phyloP scores from a whole-genome alignment of 2,888 invertebrate species.

The Drosophila anceps region DNA sequence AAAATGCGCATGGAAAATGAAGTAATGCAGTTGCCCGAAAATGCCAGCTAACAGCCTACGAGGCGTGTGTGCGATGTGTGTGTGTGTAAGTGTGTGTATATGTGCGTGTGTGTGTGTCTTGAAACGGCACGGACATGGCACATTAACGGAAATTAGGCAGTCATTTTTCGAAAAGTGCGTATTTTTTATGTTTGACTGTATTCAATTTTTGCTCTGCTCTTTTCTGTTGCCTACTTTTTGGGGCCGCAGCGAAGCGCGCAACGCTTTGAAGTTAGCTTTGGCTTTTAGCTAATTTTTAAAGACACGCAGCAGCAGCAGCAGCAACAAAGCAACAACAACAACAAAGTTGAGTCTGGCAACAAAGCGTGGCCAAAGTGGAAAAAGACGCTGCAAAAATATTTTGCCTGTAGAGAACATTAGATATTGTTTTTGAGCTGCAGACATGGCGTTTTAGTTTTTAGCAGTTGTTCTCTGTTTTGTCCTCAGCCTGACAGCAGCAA shows the following conservation, averaged over 20 bases:
- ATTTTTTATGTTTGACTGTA: constrained; percentile 21
- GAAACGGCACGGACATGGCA: constrained; percentile 57
- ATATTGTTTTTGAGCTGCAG: constrained; percentile 79
- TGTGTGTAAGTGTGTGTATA: constrained; percentile 16
- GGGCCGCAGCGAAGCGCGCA: constrained; percentile 60
- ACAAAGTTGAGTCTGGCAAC: constrained; percentile 39
- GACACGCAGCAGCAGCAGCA: constrained; percentile 26
- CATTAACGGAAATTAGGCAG: constrained; percentile 77
- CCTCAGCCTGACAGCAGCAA: constrained; percentile 43
- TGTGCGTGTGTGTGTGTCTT: constrained; percentile 25
- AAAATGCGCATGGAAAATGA: constrained; percentile 65
- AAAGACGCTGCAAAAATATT: constrained; percentile 73
- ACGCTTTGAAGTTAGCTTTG: constrained; percentile 70
- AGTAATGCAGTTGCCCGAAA: constrained; percentile 72
- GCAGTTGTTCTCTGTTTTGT: constrained; percentile 48
- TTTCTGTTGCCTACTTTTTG: constrained; percentile 67
- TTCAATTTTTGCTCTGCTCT: background rate
- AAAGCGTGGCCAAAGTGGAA: constrained; percentile 52
- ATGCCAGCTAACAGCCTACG: constrained; percentile 39
- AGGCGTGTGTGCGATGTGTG: constrained; percentile 36
- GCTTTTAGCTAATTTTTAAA: constrained; percentile 78
- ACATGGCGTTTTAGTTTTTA: constrained; percentile 75
- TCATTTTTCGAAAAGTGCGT: constrained; percentile 64
- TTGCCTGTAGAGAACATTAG: constrained; percentile 77
- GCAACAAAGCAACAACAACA: constrained; percentile 22